Conservation (phyloP, 1,140 invertebrate species). For the Tetragnatha versicolor region DNA sequence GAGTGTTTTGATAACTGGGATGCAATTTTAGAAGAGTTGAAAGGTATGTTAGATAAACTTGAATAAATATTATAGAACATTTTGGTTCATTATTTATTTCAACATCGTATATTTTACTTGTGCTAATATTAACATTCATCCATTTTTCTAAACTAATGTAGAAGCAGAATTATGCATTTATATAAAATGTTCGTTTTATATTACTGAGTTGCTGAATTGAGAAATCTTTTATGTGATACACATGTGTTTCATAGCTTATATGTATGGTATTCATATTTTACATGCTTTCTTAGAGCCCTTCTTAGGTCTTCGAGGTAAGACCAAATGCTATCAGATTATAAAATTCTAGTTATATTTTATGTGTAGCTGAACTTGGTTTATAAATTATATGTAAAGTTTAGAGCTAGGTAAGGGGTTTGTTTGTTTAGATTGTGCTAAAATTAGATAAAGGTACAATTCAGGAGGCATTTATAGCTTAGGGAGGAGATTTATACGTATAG, state of each 20-base stretch:
- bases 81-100: not conserved
- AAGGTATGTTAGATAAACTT: slow-evolving; percentile 61
- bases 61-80: not conserved
- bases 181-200: not conserved
- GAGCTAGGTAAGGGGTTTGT: too few relatives aligned
- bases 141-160: not conserved
- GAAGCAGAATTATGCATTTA: not conserved
- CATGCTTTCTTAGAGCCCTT: slow-evolving; percentile 33
- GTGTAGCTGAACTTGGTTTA: too few relatives aligned
- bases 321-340: too few relatives aligned
- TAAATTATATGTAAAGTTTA: too few relatives aligned
- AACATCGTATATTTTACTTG: not conserved
- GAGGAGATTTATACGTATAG: too few relatives aligned
- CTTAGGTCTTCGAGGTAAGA: slow-evolving; percentile 19
- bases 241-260: too few relatives aligned
- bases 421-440: too few relatives aligned
- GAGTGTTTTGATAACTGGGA: slow-evolving; percentile 99
- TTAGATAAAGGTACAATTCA: too few relatives aligned
- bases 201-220: too few relatives aligned
- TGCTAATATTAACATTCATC: not conserved
- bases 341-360: too few relatives aligned
- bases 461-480: too few relatives aligned
- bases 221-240: too few relatives aligned
- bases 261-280: slow-evolving; percentile 1
- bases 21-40: slow-evolving; percentile 77